Evolutionary conservation across 1,140 invertebrate genomes (phyloP).

Genomic region (Drosophila baimaii): DNA sequence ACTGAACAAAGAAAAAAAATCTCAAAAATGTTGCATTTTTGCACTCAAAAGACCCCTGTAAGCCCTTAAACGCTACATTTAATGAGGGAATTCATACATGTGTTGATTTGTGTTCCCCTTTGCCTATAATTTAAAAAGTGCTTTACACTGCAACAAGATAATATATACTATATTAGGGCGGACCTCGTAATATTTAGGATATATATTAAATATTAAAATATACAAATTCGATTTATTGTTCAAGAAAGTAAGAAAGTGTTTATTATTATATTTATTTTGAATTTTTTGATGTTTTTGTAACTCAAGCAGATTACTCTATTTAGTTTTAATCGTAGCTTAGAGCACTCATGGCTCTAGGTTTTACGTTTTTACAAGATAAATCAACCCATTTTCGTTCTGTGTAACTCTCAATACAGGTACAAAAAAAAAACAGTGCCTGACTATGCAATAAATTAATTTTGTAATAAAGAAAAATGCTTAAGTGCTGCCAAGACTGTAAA

Average conservation of each 20-base stretch:
- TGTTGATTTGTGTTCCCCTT: conserved; percentile 21
- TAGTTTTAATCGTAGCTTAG: no score
- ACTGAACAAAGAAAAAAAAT: no score
- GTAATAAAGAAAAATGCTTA: neutral
- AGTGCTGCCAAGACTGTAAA: neutral
- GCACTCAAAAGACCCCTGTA: no score
- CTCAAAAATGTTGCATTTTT: no score
- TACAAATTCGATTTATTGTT: no score
- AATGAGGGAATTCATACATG: neutral
- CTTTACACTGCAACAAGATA: neutral
- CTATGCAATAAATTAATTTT: conserved; percentile 1
- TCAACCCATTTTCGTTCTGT: neutral
- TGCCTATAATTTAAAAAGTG: conserved; percentile 13
- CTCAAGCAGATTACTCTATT: no score
- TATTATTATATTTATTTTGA: neutral
- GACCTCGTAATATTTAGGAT: neutral
- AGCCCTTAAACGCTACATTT: conserved; percentile 2
- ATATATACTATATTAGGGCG: neutral
- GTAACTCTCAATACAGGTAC: neutral
- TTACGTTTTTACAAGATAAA: neutral
- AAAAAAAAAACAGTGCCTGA: neutral
- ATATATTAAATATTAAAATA: no score
- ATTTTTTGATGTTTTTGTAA: no score
- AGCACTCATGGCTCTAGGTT: no score
- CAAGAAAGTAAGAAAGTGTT: no score